Evolutionary conservation across 2,797 vertebrate species (phyloP).

Genomic region (Parotocinclus haroldoi): DNA sequence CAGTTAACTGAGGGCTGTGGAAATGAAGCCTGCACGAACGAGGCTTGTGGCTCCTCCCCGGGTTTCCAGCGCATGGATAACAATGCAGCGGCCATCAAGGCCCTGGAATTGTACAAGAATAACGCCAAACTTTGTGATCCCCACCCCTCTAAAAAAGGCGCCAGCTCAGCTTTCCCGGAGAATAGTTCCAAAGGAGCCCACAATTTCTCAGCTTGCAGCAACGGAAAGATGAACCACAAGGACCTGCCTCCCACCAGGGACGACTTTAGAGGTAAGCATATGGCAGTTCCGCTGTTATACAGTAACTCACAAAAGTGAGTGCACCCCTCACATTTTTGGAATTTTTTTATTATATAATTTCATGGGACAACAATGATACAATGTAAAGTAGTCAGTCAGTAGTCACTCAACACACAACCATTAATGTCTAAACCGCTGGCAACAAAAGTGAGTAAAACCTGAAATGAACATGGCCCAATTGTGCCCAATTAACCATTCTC

Average conservation of each 20-base stretch:
- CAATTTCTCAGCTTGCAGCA: slow-evolving; percentile 76
- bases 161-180: slow-evolving; percentile 89
- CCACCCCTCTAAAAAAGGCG: slow-evolving; percentile 95
- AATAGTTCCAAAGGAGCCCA: slow-evolving; percentile 79
- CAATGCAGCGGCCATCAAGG: slow-evolving; percentile 94
- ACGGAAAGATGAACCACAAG: slow-evolving; percentile 81
- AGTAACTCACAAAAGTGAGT: too few relatives aligned
- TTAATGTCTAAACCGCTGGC: too few relatives aligned
- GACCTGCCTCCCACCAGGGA: slow-evolving; percentile 77
- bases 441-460: too few relatives aligned
- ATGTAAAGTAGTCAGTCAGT: too few relatives aligned
- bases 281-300: background rate
- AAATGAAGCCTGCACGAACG: slow-evolving; percentile 98
- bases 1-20: slow-evolving; percentile 99
- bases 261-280: slow-evolving; percentile 85
- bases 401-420: too few relatives aligned
- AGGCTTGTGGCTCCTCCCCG: slow-evolving; percentile 92
- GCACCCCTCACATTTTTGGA: too few relatives aligned
- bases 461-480: too few relatives aligned
- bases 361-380: too few relatives aligned
- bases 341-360: too few relatives aligned
- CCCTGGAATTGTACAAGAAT: slow-evolving; percentile 96
- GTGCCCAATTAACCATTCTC: too few relatives aligned
- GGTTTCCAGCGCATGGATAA: slow-evolving; percentile 94
- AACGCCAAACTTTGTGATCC: slow-evolving; percentile 98